Conservation (phyloP, 2,797 vertebrate genomes). For the Rhynchotus rufescens region DNA sequence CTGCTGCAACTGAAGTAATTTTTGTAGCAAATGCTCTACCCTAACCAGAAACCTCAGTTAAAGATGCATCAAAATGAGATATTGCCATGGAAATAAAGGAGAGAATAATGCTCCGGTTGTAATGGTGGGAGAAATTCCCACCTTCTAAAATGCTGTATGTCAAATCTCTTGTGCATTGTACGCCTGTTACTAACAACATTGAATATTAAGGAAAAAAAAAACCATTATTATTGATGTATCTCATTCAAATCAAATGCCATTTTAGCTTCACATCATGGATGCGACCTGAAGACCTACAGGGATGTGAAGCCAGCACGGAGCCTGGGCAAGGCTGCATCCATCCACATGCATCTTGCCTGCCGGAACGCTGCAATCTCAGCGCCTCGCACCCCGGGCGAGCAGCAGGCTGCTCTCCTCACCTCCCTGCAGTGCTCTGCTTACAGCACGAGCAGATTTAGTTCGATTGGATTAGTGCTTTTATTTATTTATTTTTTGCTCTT, state of each 20-base stretch:
- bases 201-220: background rate
- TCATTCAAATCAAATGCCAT: background rate
- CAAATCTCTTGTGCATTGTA: background rate
- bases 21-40: background rate
- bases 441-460: background rate
- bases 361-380: background rate
- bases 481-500: background rate
- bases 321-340: background rate
- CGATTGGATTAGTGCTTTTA: background rate
- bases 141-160: background rate
- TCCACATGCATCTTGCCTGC: background rate
- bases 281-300: background rate
- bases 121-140: background rate
- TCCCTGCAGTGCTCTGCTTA: background rate
- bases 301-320: background rate
- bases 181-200: background rate
- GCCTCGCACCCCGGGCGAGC: background rate
- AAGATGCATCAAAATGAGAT: background rate
- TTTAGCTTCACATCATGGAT: background rate
- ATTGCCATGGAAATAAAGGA: background rate
- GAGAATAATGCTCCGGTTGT: background rate
- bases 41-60: background rate
- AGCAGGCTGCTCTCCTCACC: background rate
- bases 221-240: background rate
- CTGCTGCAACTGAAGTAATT: background rate